Evolutionary conservation across 2,888 invertebrate species (phyloP), one percentile per base, ranked within the genome.

Genomic region (Physocephala rufipes): DNA sequence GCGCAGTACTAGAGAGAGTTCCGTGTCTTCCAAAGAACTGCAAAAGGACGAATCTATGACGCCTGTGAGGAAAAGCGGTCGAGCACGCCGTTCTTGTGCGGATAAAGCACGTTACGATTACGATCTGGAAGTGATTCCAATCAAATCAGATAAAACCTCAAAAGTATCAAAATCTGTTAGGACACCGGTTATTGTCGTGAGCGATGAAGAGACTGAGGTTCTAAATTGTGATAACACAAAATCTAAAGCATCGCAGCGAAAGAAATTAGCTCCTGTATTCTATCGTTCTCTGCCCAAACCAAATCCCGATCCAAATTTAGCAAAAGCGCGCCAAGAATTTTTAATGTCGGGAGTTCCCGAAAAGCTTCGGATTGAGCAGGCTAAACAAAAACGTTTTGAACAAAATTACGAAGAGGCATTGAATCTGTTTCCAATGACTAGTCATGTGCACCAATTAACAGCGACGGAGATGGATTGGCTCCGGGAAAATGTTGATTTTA

Each of bases 261-360:
- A 84, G 55, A 92, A 91, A 84, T 80, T 92, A 55, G 93, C 93
- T 1, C 93, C 94, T n/a, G 87, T 94, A 61, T 94, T 94, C 84
- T 80, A 88, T 0, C 89, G 87, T 72, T 82, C 83, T 74, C 51
- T 84, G 53, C 83, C 88, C 15, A 91, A 90, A 84, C 88, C 87
- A 9, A 89, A 88, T 80, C 80, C 88, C 19, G 90, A 91, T 86
- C 87, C 89, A 19, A 88, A 86, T 67, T 85, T 87, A 55, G 71
- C 90, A 59, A 89, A 90, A 82, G 93, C 93, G 5, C 90, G 90
- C 77, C 89, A 89, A 74, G 88, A 89, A 73, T 93, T 94, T 85
- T 86, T 94, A 49, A 88, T 90, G 76, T 92, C 93, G 74, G 92
- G 92, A n/a, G 88, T 92, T 7, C 91, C 92, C 13, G 90, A 91